These are phyloP conservation scores for Oreocharis arfaki DNA, from an alignment of 2,113 vertebrate species.

Conservation along the genomic window DNA sequence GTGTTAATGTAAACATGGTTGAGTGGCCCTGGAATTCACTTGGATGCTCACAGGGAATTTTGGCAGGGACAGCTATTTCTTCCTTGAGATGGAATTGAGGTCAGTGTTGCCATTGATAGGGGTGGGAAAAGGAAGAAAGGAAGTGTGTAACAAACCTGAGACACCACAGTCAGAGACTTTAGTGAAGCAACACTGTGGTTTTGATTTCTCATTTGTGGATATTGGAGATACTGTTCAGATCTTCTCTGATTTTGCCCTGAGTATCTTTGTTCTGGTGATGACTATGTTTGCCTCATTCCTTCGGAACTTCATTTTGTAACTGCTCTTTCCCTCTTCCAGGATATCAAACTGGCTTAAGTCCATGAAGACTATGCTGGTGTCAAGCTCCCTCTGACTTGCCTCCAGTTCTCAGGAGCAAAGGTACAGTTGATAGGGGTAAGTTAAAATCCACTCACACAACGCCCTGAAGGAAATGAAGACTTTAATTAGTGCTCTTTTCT, in stretches of 20 bases:
- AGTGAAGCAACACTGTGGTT: neutral
- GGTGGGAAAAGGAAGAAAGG: neutral
- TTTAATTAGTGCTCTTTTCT: neutral
- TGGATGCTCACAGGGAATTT: neutral
- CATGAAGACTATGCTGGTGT: neutral
- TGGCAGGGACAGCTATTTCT: neutral
- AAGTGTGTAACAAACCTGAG: neutral
- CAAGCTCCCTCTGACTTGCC: neutral
- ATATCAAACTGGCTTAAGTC: neutral
- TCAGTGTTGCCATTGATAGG: neutral
- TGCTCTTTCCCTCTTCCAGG: conserved; percentile 34
- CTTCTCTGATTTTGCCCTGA: neutral
- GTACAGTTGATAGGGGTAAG: conserved; percentile 27
- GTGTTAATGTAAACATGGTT: neutral
- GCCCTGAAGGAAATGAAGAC: neutral
- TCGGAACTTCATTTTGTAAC: neutral
- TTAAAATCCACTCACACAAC: neutral
- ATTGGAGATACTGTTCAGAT: neutral
- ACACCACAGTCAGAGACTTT: neutral
- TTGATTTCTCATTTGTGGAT: neutral
- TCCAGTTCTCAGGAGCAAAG: conserved; percentile 4
- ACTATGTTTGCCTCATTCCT: neutral
- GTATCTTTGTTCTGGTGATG: neutral
- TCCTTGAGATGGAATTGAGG: neutral
- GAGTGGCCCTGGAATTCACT: neutral